A percentile compares a stretch with the other conserved stretches of the same genome.
Conservation (phyloP, 2,113 vertebrate species). For the Zootoca vivipara region DNA sequence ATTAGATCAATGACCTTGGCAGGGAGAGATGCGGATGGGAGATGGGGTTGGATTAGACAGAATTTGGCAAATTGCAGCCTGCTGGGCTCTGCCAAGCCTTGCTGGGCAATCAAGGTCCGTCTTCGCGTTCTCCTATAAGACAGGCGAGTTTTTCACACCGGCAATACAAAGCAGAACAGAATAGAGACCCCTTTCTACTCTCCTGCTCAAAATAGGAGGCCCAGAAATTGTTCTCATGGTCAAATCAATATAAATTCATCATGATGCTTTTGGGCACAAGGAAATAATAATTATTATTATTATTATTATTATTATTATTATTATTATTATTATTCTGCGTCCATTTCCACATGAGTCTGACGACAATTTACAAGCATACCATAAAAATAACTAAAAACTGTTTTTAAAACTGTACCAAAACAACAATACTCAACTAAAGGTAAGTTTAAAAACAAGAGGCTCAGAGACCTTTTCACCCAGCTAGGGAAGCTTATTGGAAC, state of each 20-base stretch:
- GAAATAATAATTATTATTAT: neutral
- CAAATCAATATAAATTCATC: neutral
- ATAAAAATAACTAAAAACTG: no score
- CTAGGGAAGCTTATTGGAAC: no score
- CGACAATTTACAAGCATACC: neutral
- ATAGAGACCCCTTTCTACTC: neutral
- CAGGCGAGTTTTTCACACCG: neutral
- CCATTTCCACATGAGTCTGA: neutral
- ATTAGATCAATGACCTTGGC: conserved; percentile 70
- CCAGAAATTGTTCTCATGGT: neutral
- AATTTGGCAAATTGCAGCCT: conserved; percentile 55
- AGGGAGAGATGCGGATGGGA: conserved; percentile 13
- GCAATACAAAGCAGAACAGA: neutral
- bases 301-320: no score
- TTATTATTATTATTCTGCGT: no score
- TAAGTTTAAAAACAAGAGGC: no score
- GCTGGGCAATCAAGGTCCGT: conserved; percentile 39
- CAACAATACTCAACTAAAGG: no score
- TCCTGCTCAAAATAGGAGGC: neutral
- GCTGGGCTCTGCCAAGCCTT: conserved; percentile 13
- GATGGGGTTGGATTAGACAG: conserved; percentile 42
- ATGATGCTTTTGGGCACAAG: neutral
- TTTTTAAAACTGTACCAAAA: no score
- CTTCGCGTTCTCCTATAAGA: conserved; percentile 2
- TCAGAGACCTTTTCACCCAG: no score